Percentiles rank a stretch among this genome's conserved stretches.
Conservation (phyloP, 2,113 vertebrate species). For the Hymenochirus boettgeri region DNA sequence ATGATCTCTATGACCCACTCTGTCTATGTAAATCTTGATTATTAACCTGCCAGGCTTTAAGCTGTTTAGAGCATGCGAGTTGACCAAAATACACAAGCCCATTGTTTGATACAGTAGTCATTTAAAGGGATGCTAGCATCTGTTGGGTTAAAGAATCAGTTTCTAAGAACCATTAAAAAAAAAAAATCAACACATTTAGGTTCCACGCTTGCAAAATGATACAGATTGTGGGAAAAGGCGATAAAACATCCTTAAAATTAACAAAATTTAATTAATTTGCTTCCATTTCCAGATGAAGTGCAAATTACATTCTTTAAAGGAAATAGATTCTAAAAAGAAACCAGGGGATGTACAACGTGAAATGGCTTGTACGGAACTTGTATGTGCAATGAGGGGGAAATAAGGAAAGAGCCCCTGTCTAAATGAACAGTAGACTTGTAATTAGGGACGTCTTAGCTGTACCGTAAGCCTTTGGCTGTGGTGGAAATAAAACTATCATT, state of each 20-base stretch:
- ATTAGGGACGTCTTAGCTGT: too few species aligned
- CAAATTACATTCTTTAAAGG: neutral
- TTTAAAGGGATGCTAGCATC: neutral
- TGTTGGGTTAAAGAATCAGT: constrained; percentile 5
- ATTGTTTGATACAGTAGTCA: neutral
- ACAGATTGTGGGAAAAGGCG: neutral
- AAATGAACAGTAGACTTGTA: too few species aligned
- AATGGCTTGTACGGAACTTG: too few species aligned
- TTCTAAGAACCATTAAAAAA: neutral
- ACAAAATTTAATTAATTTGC: neutral
- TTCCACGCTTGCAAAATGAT: neutral
- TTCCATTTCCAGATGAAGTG: neutral
- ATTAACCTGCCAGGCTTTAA: constrained; percentile 37
- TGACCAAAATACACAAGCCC: too few species aligned
- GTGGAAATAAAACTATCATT: too few species aligned
- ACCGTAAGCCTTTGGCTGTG: too few species aligned
- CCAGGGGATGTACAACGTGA: too few species aligned
- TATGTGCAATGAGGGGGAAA: too few species aligned
- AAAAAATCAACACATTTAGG: neutral
- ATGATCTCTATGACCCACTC: constrained; percentile 33
- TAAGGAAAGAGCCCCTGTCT: too few species aligned
- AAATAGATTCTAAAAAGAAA: neutral
- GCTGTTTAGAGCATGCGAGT: too few species aligned
- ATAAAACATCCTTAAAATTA: constrained; percentile 2
- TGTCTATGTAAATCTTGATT: constrained; percentile 35